Base-by-base conservation (phyloP, 2,888 invertebrate genomes). In the Melikaiella ostensackeni region DNA sequence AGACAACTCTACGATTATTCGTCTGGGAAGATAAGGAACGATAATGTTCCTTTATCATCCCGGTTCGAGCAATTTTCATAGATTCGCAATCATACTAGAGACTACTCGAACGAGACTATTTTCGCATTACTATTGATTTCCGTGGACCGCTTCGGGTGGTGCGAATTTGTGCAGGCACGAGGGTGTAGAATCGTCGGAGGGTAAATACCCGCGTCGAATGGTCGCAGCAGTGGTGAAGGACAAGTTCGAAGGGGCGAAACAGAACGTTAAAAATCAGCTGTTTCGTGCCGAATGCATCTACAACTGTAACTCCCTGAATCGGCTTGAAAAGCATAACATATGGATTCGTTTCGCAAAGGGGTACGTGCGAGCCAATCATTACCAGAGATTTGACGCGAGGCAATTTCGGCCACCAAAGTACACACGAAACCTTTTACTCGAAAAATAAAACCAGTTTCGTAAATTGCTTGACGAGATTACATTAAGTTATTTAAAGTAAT, bases 141-240 rank as follows among this genome's bases (percentile, higher is more conserved):
- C 64, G 21, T 70, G 70, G 42, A 70, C 70, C 70, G 46, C 70
- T 50, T 46, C 46, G 46, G 50, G 50, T 70, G 70, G 70, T 70
- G 70, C 76, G 77, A 82, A 82, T 82, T 27, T 80, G 82, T 82
- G 79, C 77, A 50, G 79, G 81, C 82, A 77, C 82, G 61, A 80
- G 81, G 75, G 81, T 78, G 75, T 62, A 76, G 79, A 82, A 80
- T 82, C 79, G 73, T 80, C 77, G 75, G 77, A 82, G 80, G 76
- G 82, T 82, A 82, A 81, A 80, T 77, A 80, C 74, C 75, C 78
- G 76, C 78, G 77, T 81, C 74, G 79, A 66, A 66, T 75, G 79
- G 77, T 74, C 77, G 30, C 46, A 70, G 46, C 30, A 30, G 30
- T 30, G 70, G n/a, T 46, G 70, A 70, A 50, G 70, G 21, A 38